Evolutionary conservation across 2,113 vertebrate species (phyloP), one percentile per base, ranked within the genome.

Genomic region (Zeus faber): DNA sequence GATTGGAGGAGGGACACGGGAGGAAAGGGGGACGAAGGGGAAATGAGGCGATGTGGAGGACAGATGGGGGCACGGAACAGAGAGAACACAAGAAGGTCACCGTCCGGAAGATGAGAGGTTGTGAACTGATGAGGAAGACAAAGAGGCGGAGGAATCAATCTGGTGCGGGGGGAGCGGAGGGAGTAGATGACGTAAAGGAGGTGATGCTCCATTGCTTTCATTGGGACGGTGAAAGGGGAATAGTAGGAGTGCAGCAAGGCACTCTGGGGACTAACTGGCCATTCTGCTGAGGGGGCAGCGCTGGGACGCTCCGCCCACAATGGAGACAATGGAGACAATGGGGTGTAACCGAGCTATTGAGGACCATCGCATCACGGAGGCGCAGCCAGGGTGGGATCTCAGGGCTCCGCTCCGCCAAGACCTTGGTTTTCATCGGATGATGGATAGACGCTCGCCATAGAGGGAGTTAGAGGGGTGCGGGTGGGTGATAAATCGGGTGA

Each of bases 201-300:
- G 4, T 5, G 5, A 9, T 17, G n/a, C 45, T 7, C 14, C 25
- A 17, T 6, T 26, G 24, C 25, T 17, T 49, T 8, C n/a, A 27
- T 8, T 6, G 47, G 40, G 5, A 14, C 4, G 31, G 13, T 33
- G 8, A 33, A 33, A 33, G 16, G 20, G 40, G 40, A 17, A 20
- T 9, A 7, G 17, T 43, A 17, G 40, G 40, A 9, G 16, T 17
- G 6, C 13, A 33, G 6, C 31, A 33, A 5, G 31, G 13, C 29
- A 33, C n/a, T n/a, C n/a, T n/a, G 13, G 6, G 13, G 13, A 31
- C 2, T 6, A 33, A 13, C 8, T 8, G 31, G 9, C 31, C 40
- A 18, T 43, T 43, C 47, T 49, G 47, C 14, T 17, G 25, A 49
- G 47, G 6, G 47, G 47, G 44, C 44, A 25, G 13, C 26, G 16